A percentile compares a stretch with the other conserved stretches of the same genome.
These are phyloP conservation scores for Myiagra hebetior DNA, from an alignment of 2,113 vertebrate genomes.

Conservation along the genomic window DNA sequence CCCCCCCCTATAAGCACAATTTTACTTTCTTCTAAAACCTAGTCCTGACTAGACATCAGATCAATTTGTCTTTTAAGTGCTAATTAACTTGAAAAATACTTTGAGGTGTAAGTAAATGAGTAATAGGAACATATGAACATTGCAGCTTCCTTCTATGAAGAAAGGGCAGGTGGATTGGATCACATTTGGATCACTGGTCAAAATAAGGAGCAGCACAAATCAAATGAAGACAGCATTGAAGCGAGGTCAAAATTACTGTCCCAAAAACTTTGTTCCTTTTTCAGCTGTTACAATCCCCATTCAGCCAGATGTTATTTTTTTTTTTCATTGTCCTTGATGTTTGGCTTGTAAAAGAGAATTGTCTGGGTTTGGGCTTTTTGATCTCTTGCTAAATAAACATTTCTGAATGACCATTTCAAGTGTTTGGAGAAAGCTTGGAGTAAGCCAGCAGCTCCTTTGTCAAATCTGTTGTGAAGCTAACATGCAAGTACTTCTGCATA, in stretches of 20 bases:
- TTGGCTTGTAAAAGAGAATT: background rate
- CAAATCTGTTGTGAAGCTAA: background rate
- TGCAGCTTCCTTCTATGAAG: background rate
- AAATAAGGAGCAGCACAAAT: background rate
- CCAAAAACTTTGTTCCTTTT: background rate
- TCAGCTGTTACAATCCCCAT: background rate
- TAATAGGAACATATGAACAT: background rate
- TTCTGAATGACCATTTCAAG: background rate
- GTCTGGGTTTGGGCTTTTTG: background rate
- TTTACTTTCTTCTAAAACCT: background rate
- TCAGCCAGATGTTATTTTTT: background rate
- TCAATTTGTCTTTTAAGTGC: background rate
- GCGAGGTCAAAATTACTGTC: background rate
- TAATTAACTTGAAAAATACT: background rate
- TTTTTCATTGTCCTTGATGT: background rate
- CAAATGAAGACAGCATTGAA: background rate
- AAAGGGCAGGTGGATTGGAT: background rate
- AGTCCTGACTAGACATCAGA: background rate
- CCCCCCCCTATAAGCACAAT: fast-evolving
- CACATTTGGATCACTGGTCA: background rate
- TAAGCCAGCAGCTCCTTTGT: background rate
- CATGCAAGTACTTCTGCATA: background rate
- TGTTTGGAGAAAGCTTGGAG: background rate
- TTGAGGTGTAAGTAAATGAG: background rate
- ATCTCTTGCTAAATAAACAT: background rate